Percentiles rank a stretch among this genome's conserved stretches.
Evolutionary conservation across 2,888 invertebrate species (phyloP).

Genomic region (Mamestra brassicae): DNA sequence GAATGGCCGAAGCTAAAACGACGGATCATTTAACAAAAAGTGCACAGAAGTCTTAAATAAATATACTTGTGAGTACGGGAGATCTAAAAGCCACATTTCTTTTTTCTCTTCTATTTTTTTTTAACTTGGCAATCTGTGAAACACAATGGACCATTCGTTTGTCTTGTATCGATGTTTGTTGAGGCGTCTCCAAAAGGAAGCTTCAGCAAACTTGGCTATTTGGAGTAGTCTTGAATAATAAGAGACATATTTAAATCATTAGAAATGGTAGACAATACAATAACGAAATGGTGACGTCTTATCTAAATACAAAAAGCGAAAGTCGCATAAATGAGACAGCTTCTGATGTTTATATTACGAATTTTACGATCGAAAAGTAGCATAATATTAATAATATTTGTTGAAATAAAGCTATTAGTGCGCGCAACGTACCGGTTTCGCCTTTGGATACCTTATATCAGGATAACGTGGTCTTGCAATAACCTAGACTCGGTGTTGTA

Average conservation of each 20-base stretch:
- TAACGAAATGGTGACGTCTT: neutral
- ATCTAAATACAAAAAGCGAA: slow-evolving; percentile 40
- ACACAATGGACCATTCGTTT: too few species aligned
- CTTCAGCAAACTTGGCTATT: too few species aligned
- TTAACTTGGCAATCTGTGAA: too few species aligned
- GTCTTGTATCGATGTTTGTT: too few species aligned
- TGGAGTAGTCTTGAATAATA: neutral
- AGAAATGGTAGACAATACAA: slow-evolving; percentile 4
- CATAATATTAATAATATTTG: slow-evolving; percentile 12
- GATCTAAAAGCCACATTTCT: too few species aligned
- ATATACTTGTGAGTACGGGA: too few species aligned
- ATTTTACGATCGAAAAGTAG: slow-evolving; percentile 20
- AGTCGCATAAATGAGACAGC: slow-evolving; percentile 13
- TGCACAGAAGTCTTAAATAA: too few species aligned
- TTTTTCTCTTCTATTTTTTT: too few species aligned
- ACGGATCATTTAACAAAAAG: neutral
- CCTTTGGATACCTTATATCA: neutral
- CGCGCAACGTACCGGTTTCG: slow-evolving; percentile 18
- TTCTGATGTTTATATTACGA: slow-evolving; percentile 33
- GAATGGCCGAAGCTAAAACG: neutral
- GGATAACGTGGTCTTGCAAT: neutral
- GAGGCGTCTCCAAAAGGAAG: too few species aligned
- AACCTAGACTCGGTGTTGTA: neutral
- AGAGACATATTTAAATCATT: neutral
- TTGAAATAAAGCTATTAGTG: slow-evolving; percentile 24